Evolutionary conservation across 2,113 vertebrate genomes (phyloP), one percentile per base, ranked within the genome.

Genomic region (Notothenia coriiceps): DNA sequence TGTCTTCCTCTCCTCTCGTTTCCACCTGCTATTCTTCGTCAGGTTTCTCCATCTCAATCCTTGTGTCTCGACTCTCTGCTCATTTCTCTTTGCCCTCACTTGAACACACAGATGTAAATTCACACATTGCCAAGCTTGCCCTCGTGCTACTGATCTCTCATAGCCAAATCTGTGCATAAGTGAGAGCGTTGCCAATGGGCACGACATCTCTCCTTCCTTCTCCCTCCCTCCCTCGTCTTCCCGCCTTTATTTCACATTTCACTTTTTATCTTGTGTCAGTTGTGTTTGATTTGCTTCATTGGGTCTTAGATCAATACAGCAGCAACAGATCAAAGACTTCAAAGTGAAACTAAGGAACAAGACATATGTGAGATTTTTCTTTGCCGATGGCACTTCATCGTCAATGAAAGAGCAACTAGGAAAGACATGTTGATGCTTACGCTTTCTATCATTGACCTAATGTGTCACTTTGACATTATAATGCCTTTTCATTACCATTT

Each of bases 121-220:
- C 17, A 46, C 69, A 67, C 33, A 6, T 15, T 73, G 65, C 63
- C 71, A 44, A 77, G 68, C 29, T 74, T 47, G 63, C 64, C 69
- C 59, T 66, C 64, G 65, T 49, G 55, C 74, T 17, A n/a, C 15
- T n/a, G 52, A 64, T 63, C 40, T 74, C 67, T 77, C 67, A 22
- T 35, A 40, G 62, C 74, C 78, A 74, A 56, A 63, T 63, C 73
- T 64, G 64, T 60, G 55, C 64, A 43, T 29, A 75, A 70, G 20
- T 5, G 29, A 59, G 64, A 22, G 62, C n/a, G 51, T 22, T 79
- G 70, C 59, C 68, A 70, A 51, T 43, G 57, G 69, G 25, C 55
- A 66, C 1, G 40, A 68, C 69, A 65, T 46, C 25, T 63, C 50
- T 43, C 51, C 56, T 60, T 11, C 43, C 33, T 10, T 18, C 35